Base-by-base conservation (phyloP, 2,113 vertebrate genomes). In the Neopipo cinnamomea region DNA sequence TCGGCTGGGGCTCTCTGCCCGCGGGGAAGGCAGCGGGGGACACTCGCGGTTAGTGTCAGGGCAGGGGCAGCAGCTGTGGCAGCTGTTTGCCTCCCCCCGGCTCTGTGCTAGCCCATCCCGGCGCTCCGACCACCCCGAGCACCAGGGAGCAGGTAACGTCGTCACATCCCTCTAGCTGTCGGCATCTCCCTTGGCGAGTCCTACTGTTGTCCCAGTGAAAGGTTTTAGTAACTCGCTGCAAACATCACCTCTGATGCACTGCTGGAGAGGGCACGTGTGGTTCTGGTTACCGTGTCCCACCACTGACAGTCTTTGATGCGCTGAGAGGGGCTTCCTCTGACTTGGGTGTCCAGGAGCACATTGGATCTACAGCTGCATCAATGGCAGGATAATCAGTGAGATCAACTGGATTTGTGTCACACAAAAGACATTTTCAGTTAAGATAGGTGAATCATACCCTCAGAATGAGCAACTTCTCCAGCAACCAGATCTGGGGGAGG, bases 391-490 rank as follows among this genome's bases (percentile, higher is more conserved):
- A 70, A 73, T 59, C 19, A 16, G 20, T 25, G 46, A 76, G 27
- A 59, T 42, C 12, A 5, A 5, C 59, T 31, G 76, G 39, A 58
- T 37, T 70, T 46, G 2, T 53, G 53, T 46, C 47, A 27, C 3
- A 3, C 1, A 0, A 61, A 85, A 73, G 42, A 20, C 16, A 3
- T 62, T 53, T 50, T 28, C 39, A 10, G 63, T 90, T 81, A 84
- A 84, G 67, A 79, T 83, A 78, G 72, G 58, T 90, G 67, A 94
- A 86, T 93, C 55, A 67, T 35, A 13, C 16, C 14, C 55, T 92
- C 56, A 71, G 68, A 63, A 91, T 41, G 47, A 58, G 16, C 81
- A 88, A 89, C 42, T 78, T 83, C 71, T 90, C 77, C 86, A 70
- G 50, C 35, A 39, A 41, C 31, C 27, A 75, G 37, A 46, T 74